Percentiles rank a stretch among this genome's conserved stretches.
Conservation (phyloP, 2,113 vertebrate species). For the Leucopternis melanops region DNA sequence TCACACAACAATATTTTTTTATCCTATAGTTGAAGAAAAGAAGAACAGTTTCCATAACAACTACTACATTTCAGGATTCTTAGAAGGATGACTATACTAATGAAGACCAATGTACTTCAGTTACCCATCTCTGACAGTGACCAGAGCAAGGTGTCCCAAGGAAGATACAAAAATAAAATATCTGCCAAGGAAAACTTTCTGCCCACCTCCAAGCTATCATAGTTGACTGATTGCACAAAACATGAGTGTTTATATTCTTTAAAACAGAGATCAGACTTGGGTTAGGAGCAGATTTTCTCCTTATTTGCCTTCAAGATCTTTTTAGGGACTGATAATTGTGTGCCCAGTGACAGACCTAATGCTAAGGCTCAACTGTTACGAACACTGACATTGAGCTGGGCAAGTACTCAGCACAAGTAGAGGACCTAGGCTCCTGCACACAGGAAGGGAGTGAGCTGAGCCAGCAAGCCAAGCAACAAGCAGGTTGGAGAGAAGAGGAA, state of each 20-base stretch:
- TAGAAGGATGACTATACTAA: not conserved
- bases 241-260: not conserved
- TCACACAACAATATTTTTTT: not conserved
- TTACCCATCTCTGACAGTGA: not conserved
- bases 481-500: not conserved
- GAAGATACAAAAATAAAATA: not conserved
- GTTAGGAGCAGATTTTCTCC: not conserved
- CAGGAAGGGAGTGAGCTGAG: accelerated
- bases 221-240: not conserved
- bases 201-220: not conserved
- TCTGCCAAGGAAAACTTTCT: not conserved
- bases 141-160: not conserved
- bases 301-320: not conserved
- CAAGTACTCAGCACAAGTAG: not conserved
- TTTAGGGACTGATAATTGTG: not conserved
- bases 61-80: not conserved
- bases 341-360: not conserved
- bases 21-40: not conserved
- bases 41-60: not conserved
- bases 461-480: not conserved
- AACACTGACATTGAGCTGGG: not conserved
- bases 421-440: not conserved
- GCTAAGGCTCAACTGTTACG: not conserved
- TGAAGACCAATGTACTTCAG: not conserved
- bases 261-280: not conserved